These are phyloP conservation scores for Pheosia tremula DNA, from an alignment of 2,888 invertebrate genomes.

Conservation along the genomic window DNA sequence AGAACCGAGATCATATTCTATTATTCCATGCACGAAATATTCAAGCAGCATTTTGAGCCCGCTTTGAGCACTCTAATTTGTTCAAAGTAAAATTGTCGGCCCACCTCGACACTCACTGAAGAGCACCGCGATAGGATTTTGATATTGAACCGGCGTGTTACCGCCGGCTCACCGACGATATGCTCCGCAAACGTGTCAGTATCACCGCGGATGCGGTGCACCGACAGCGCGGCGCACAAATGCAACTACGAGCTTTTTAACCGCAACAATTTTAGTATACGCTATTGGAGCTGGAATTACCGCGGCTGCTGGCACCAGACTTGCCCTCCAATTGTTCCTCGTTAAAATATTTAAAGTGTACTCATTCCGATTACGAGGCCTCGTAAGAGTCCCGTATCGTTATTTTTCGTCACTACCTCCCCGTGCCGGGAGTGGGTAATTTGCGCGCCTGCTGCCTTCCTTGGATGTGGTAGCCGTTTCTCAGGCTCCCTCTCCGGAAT, in stretches of 20 bases:
- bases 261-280: constrained; percentile 89
- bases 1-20: constrained; percentile 86
- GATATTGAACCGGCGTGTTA: constrained; percentile 50
- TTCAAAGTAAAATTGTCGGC: constrained; percentile 86
- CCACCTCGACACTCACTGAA: constrained; percentile 51
- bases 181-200: constrained; percentile 52
- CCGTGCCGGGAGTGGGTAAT: constrained; percentile 46
- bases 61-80: constrained; percentile 88
- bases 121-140: constrained; percentile 51
- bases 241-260: constrained; percentile 87
- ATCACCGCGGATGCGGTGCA: constrained; percentile 68
- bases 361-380: constrained; percentile 84
- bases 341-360: constrained; percentile 84
- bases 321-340: constrained; percentile 87
- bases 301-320: constrained; percentile 88
- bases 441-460: constrained; percentile 89
- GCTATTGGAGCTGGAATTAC: constrained; percentile 89
- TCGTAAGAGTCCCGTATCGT: constrained; percentile 85
- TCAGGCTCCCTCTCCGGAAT: constrained; percentile 89
- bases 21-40: constrained; percentile 86
- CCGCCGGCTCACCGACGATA: constrained; percentile 56
- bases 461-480: constrained; percentile 89
- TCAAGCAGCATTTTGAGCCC: constrained; percentile 76
- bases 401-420: constrained; percentile 88
- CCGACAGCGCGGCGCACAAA: constrained; percentile 76